phyloP scores from a whole-genome alignment of 2,113 vertebrate species.

The Stegostoma tigrinum region DNA sequence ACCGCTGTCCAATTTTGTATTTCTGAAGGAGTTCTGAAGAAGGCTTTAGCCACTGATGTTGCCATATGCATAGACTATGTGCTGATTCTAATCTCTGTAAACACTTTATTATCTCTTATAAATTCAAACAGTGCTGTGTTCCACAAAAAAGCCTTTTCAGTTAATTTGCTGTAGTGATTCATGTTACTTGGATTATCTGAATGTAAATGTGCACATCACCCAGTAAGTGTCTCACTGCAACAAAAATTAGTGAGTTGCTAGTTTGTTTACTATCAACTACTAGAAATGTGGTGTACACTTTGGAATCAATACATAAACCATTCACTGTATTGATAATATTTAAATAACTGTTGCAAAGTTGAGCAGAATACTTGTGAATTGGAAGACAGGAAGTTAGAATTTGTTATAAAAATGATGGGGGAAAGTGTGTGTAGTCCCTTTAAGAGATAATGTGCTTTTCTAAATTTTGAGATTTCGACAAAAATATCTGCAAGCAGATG shows the following conservation, averaged over 20 bases:
- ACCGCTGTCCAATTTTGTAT: background rate
- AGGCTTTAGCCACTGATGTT: background rate
- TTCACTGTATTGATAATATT: background rate
- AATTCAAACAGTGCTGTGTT: background rate
- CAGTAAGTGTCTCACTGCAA: background rate
- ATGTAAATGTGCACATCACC: background rate
- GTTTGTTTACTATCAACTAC: background rate
- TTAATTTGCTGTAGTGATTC: background rate
- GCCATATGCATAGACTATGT: background rate
- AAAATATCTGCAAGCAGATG: too few relatives aligned
- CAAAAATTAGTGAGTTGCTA: background rate
- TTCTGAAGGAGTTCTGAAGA: background rate
- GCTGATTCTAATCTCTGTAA: background rate
- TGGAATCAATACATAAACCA: background rate
- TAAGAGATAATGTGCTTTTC: too few relatives aligned
- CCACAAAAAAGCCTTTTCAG: background rate
- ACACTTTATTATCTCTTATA: background rate
- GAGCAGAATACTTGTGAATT: too few relatives aligned
- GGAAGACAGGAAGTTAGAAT: too few relatives aligned
- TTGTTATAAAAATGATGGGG: too few relatives aligned
- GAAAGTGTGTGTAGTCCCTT: too few relatives aligned
- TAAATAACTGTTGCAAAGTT: too few relatives aligned
- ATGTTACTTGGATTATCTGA: background rate
- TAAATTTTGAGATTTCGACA: too few relatives aligned
- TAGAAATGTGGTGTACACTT: background rate